Percentiles rank a stretch among this genome's conserved stretches.
These are phyloP conservation scores for Anolis sagrei DNA, from an alignment of 2,113 vertebrate species.

Conservation along the genomic window DNA sequence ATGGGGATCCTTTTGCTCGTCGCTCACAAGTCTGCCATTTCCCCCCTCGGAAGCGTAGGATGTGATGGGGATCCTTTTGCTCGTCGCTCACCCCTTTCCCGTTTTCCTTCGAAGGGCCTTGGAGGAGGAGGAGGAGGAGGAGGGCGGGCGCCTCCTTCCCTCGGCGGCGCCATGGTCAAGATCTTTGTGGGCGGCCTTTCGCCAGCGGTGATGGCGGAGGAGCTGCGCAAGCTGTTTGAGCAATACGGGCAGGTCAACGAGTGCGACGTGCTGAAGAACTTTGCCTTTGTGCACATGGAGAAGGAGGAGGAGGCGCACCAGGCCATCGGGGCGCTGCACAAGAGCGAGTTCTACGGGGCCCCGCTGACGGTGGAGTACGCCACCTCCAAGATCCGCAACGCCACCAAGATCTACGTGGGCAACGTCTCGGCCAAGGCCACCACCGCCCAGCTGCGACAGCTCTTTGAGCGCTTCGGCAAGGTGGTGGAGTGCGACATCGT, in stretches of 20 bases:
- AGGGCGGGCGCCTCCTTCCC: too few relatives aligned
- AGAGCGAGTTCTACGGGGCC: slow-evolving; percentile 71
- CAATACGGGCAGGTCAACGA: slow-evolving; percentile 75
- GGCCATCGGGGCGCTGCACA: slow-evolving; percentile 73
- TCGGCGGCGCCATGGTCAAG: slow-evolving; percentile 70
- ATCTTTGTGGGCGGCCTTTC: slow-evolving; percentile 77
- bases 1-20: too few relatives aligned
- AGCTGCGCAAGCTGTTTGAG: slow-evolving; percentile 73
- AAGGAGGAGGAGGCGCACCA: slow-evolving; percentile 73
- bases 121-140: background rate
- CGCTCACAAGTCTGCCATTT: too few relatives aligned
- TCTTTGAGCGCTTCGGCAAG: slow-evolving; percentile 75
- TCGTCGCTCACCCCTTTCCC: background rate
- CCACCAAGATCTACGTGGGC: slow-evolving; percentile 79
- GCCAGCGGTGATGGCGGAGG: slow-evolving; percentile 67
- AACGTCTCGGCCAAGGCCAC: slow-evolving; percentile 76
- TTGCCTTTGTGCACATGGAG: slow-evolving; percentile 79
- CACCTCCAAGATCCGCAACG: slow-evolving; percentile 77
- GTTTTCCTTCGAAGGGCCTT: background rate
- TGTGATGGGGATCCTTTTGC: too few relatives aligned
- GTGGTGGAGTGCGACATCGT: slow-evolving; percentile 79
- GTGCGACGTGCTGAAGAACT: slow-evolving; percentile 77
- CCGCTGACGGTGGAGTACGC: slow-evolving; percentile 76
- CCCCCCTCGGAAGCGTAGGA: too few relatives aligned
- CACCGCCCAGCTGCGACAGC: slow-evolving; percentile 71